Conservation (phyloP, 2,888 invertebrate genomes). For the Mesorhabditis belari region DNA sequence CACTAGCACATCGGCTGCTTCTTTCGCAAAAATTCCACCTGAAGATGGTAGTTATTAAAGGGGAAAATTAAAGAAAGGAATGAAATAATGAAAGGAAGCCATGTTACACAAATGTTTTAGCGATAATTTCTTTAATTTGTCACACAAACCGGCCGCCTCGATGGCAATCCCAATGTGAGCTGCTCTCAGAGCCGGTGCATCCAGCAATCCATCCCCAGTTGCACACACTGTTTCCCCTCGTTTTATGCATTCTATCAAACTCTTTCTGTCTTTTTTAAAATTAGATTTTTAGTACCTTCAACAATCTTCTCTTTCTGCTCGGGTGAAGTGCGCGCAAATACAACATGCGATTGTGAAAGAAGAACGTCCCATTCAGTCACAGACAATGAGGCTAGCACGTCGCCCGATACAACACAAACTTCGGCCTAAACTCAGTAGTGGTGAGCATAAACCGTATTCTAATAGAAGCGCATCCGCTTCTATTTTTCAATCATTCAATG, state of each 20-base stretch:
- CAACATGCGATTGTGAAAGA: background rate
- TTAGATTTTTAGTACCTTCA: background rate
- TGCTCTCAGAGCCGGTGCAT: constrained; percentile 23
- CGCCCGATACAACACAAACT: background rate
- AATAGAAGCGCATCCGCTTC: background rate
- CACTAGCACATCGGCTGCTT: constrained; percentile 30
- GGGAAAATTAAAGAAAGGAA: too few species aligned
- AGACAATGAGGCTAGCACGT: background rate
- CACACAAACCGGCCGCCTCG: constrained; percentile 15
- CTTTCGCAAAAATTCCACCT: constrained; percentile 25
- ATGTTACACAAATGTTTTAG: too few species aligned
- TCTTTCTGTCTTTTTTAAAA: background rate
- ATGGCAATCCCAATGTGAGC: constrained; percentile 33
- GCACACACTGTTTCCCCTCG: constrained; percentile 4
- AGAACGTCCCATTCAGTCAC: background rate
- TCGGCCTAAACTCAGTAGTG: background rate
- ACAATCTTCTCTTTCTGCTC: background rate
- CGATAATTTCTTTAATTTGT: background rate
- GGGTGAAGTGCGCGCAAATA: background rate
- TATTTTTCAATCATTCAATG: background rate
- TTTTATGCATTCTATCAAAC: background rate
- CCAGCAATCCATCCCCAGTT: constrained; percentile 31
- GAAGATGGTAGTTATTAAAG: too few species aligned
- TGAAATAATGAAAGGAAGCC: too few species aligned
- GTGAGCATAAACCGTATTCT: background rate